Evolutionary conservation across 2,113 vertebrate species (phyloP).

Genomic region (Corydoras maculifer): DNA sequence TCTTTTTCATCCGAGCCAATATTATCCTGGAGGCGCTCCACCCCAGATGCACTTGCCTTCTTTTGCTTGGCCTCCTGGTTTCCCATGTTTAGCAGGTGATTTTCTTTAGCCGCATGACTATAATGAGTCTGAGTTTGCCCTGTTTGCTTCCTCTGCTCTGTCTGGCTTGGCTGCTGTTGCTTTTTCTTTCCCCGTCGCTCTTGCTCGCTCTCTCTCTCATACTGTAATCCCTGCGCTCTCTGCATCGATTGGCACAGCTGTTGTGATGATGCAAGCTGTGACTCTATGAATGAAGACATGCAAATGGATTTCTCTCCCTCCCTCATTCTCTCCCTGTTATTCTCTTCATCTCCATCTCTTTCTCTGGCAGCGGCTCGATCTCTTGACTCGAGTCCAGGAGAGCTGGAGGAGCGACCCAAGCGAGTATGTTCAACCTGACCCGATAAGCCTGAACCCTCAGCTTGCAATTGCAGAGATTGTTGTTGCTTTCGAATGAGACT

Average conservation of each 20-base stretch:
- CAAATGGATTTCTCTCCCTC: slow-evolving; percentile 52
- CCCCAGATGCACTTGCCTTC: slow-evolving; percentile 64
- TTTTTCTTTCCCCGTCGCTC: slow-evolving; percentile 39
- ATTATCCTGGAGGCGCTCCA: slow-evolving; percentile 56
- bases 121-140: slow-evolving; percentile 43
- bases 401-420: slow-evolving; percentile 67
- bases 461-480: slow-evolving; percentile 1
- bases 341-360: slow-evolving; percentile 53
- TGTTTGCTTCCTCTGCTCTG: slow-evolving; percentile 23
- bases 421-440: slow-evolving; percentile 71
- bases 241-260: slow-evolving; percentile 51
- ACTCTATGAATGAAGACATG: slow-evolving; percentile 55
- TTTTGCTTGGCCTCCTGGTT: slow-evolving; percentile 91
- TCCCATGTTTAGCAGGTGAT: slow-evolving; percentile 76
- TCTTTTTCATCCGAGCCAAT: slow-evolving; percentile 67
- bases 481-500: slow-evolving; percentile 48
- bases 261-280: slow-evolving; percentile 55
- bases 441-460: slow-evolving; percentile 52
- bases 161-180: slow-evolving; percentile 24
- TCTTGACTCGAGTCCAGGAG: slow-evolving; percentile 75
- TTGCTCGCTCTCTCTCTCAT: slow-evolving; percentile 38
- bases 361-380: slow-evolving; percentile 68
- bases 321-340: slow-evolving; percentile 61
- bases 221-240: slow-evolving; percentile 55
- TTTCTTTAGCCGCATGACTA: slow-evolving; percentile 72